phyloP scores from a whole-genome alignment of 1,140 invertebrate species.

The Rhagoletis pomonella region DNA sequence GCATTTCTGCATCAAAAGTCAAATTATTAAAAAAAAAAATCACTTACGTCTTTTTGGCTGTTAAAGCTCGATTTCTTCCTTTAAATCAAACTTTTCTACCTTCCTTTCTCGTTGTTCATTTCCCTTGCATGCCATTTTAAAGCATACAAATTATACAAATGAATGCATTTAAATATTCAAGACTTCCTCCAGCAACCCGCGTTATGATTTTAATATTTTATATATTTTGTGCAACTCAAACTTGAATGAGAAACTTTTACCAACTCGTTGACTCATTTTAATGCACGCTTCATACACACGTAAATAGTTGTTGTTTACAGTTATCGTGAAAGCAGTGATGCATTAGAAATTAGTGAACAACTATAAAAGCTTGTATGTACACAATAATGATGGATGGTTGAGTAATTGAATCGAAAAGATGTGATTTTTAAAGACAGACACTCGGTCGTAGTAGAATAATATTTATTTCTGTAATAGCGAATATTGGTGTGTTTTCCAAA shows the following conservation, averaged over 20 bases:
- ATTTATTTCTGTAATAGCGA: conserved; percentile 17
- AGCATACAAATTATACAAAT: no score
- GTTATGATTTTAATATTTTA: neutral
- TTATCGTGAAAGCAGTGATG: neutral
- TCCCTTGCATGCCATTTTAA: no score
- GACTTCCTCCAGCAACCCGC: no score
- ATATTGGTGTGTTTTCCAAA: conserved; percentile 17
- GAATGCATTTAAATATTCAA: no score
- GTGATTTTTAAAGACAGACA: neutral
- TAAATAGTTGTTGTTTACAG: neutral
- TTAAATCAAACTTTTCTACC: no score
- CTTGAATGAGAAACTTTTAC: neutral
- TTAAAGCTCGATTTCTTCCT: no score
- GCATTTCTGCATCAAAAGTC: no score
- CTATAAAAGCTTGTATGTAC: neutral
- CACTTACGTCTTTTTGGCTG: no score
- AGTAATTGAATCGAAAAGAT: neutral
- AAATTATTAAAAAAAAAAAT: no score
- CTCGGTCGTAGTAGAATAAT: conserved; percentile 29
- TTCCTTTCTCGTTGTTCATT: no score
- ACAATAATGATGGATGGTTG: conserved; percentile 23
- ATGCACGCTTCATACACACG: neutral
- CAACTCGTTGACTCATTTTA: conserved; percentile 21
- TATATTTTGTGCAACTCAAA: neutral
- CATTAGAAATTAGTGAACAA: neutral